Evolutionary conservation across 2,113 vertebrate species (phyloP).

Genomic region (Psittacus erithacus): DNA sequence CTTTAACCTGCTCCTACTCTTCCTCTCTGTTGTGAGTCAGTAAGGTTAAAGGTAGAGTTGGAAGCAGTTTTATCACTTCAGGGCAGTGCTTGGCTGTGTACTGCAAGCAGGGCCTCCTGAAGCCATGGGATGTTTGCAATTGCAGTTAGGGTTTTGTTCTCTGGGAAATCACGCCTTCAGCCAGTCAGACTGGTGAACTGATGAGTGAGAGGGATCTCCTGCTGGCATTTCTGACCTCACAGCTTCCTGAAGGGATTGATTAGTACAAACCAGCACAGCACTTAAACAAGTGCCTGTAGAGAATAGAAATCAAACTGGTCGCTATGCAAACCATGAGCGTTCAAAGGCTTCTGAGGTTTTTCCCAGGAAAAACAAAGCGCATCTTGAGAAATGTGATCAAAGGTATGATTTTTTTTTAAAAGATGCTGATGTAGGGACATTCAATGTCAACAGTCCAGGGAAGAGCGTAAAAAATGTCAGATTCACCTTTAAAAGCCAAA

Average conservation of each 20-base stretch:
- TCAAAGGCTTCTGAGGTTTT: constrained; percentile 1
- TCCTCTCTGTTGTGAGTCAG: background rate
- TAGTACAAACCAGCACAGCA: constrained; percentile 50
- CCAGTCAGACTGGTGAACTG: constrained; percentile 55
- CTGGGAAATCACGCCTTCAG: constrained; percentile 57
- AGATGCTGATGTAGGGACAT: background rate
- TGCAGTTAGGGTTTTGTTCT: constrained; percentile 63
- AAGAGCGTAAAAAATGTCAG: background rate
- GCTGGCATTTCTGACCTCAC: constrained; percentile 66
- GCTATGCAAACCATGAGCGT: background rate
- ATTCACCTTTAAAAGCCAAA: background rate
- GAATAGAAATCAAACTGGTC: constrained; percentile 36
- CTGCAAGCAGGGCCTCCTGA: constrained; percentile 55
- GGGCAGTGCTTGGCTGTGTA: constrained; percentile 69
- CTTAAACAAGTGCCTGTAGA: constrained; percentile 42
- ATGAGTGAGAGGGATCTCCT: constrained; percentile 70
- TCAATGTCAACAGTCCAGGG: background rate
- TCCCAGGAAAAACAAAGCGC: background rate
- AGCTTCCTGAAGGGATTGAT: constrained; percentile 68
- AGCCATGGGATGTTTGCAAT: constrained; percentile 65
- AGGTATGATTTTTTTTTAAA: background rate
- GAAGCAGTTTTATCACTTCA: constrained; percentile 82
- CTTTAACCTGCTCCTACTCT: background rate
- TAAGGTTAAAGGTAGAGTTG: constrained; percentile 61
- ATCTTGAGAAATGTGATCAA: background rate